Evolutionary conservation across 35 echinoderm and acorn worm species (phyloP).

Genomic region (Strongylocentrotus purpuratus): DNA sequence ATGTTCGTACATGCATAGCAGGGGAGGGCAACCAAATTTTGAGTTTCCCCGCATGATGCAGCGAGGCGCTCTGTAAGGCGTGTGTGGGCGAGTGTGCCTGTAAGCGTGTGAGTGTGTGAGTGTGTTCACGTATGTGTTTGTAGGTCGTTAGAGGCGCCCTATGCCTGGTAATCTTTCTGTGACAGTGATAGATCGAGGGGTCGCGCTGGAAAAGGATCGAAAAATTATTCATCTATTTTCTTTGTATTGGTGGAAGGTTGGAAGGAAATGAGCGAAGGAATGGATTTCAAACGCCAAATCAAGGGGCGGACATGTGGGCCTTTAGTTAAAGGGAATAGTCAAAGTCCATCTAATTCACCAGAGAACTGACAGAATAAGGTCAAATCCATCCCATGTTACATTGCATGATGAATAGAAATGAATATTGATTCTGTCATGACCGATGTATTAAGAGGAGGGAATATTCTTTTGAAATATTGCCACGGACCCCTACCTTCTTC

Average conservation of each 20-base stretch:
- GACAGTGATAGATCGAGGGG: neutral
- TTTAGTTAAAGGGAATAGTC: neutral
- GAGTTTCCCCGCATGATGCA: neutral
- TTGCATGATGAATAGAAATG: neutral
- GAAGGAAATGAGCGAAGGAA: neutral
- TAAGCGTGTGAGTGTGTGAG: neutral
- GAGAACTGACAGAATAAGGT: neutral
- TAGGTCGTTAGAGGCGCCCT: neutral
- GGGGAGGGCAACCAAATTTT: neutral
- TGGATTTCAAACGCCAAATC: neutral
- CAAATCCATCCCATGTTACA: neutral
- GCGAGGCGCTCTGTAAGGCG: neutral
- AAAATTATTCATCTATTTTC: neutral
- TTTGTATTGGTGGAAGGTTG: neutral
- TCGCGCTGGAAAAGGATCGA: slow-evolving; percentile 7
- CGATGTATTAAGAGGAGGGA: too few species aligned
- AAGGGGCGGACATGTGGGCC: neutral
- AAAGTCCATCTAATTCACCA: neutral
- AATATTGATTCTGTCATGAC: neutral
- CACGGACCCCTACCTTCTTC: too few species aligned
- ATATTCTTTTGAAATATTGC: too few species aligned
- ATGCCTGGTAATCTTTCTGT: neutral
- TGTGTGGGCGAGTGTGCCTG: neutral
- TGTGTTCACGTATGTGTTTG: neutral
- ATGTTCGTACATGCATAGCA: neutral